Base-by-base conservation (phyloP, 2,113 vertebrate genomes). In the Dipodomys ordii region DNA sequence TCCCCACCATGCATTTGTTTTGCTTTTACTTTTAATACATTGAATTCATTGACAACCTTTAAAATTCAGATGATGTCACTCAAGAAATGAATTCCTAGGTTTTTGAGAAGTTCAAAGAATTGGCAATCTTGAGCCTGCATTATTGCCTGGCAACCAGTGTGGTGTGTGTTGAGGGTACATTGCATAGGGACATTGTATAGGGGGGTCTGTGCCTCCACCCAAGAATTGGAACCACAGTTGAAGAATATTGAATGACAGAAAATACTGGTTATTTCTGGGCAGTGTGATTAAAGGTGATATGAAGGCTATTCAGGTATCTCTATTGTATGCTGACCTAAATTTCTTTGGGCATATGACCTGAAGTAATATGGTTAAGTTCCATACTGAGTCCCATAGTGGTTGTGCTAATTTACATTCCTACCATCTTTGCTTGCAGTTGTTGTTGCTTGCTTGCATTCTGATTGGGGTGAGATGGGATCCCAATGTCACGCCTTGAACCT, bases 41-140 rank as follows among this genome's bases (percentile, higher is more conserved):
- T 35, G 11, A 82, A 64, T 81, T 64, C 73, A 64, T 74, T 83
- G 68, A 46, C 77, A 90, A 35, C 35, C 57, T 83, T 91, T 94
- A 39, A 81, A 90, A 96, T 73, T 9, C 44, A 79, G 76, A 76
- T 53, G n/a, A 69, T 82, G 91, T 87, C 65, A 73, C 32, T 30
- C 30, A 30, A 76, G 20, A 94, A 95, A 90, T 67, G 60, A 57
- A 83, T 88, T 96, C 77, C 53, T 44, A 80, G 28, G 74, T 95
- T n/a, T 88, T 71, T 94, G 71, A 76, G 76, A 44, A 64, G 81
- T 65, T 71, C 11, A 22, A 76, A 74, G 65, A 67, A 49, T 28
- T 85, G 57, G 85, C 60, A 88, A 6, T 10, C 53, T 30, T 15
- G 4, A 53, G 79, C 20, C 60, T 79, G 20, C 10, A 2, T 74